A percentile compares a stretch with the other conserved stretches of the same genome.
These are phyloP conservation scores for Perizoma affinitatum DNA, from an alignment of 2,888 invertebrate species.

Conservation along the genomic window DNA sequence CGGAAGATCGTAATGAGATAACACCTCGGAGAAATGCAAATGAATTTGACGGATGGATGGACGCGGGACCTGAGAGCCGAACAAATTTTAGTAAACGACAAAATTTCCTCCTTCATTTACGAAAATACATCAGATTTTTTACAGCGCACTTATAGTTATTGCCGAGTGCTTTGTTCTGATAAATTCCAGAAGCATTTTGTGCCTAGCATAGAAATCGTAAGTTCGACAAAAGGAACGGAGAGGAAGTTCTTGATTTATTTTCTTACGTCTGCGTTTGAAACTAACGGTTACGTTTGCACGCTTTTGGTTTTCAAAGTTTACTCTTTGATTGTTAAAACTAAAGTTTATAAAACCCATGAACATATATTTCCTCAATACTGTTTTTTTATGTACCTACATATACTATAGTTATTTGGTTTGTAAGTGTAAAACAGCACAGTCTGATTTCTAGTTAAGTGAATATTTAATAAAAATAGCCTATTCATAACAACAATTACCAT, in stretches of 20 bases:
- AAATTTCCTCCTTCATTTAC: constrained; percentile 62
- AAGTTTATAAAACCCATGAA: not conserved
- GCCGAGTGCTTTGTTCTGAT: constrained; percentile 14
- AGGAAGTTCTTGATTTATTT: constrained; percentile 36
- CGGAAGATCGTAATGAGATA: constrained; percentile 69
- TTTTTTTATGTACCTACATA: no score
- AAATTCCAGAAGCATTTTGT: constrained; percentile 18
- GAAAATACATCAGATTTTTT: constrained; percentile 48
- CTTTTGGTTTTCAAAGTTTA: constrained; percentile 4
- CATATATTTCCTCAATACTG: not conserved
- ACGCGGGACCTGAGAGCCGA: constrained; percentile 46
- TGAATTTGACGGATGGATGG: constrained; percentile 63
- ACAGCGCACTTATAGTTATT: constrained; percentile 30
- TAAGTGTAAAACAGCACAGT: no score
- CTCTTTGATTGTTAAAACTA: constrained; percentile 2
- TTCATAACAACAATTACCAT: not conserved
- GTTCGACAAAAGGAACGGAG: constrained; percentile 31
- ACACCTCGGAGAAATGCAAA: constrained; percentile 71
- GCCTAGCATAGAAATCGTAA: constrained; percentile 20
- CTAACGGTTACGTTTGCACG: constrained; percentile 21
- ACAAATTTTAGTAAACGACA: constrained; percentile 63
- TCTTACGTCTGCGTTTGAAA: constrained; percentile 26
- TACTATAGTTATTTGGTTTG: no score
- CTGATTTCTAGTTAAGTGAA: no score
- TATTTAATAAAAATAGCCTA: no score